These are phyloP conservation scores for Lochmaea capreae DNA, from an alignment of 2,888 invertebrate genomes.

Conservation along the genomic window DNA sequence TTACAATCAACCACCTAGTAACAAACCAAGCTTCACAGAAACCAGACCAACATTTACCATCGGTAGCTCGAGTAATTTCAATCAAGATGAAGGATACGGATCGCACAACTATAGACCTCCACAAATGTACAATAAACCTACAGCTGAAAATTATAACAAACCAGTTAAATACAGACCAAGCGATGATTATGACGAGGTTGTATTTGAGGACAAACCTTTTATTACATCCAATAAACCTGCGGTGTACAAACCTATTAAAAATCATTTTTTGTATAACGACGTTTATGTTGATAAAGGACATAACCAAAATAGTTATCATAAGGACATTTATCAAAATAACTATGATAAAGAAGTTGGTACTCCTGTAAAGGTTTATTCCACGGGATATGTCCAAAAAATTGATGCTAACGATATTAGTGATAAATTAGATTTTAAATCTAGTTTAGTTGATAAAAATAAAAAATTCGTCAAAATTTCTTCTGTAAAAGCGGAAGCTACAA, in stretches of 20 bases:
- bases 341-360: conserved; percentile 39
- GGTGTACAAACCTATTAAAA: conserved; percentile 39
- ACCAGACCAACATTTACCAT: conserved; percentile 18
- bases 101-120: conserved; percentile 42
- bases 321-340: conserved; percentile 4
- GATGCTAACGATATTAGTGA: conserved; percentile 45
- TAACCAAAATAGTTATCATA: background rate
- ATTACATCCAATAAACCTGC: conserved; percentile 52
- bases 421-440: conserved; percentile 53
- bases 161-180: conserved; percentile 13
- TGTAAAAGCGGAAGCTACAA: conserved; percentile 46
- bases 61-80: conserved; percentile 22
- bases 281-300: conserved; percentile 35
- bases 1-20: conserved; percentile 38
- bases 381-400: conserved; percentile 45
- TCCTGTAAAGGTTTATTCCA: conserved; percentile 38
- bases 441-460: conserved; percentile 35
- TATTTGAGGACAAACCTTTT: conserved; percentile 51
- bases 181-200: conserved; percentile 31
- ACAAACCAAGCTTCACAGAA: conserved; percentile 14
- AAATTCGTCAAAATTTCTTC: conserved; percentile 54
- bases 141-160: conserved; percentile 35
- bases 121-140: conserved; percentile 41
- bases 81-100: conserved; percentile 22
- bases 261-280: conserved; percentile 39